Evolutionary conservation across 2,888 invertebrate species (phyloP).

Genomic region (Digitonthophagus gazella): DNA sequence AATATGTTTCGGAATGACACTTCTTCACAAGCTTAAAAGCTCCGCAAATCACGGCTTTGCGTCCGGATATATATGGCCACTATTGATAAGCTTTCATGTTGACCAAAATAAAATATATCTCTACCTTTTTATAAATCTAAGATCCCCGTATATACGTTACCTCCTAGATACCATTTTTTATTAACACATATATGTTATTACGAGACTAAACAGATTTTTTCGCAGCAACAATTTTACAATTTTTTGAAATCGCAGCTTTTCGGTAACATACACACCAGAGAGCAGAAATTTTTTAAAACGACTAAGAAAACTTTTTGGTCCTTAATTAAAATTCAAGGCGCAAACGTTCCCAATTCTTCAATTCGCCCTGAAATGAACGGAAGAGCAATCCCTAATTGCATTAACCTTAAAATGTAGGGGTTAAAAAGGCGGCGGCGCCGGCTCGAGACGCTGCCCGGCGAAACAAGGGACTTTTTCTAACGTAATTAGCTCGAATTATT

Average conservation of each 20-base stretch:
- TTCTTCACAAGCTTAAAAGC: conserved; percentile 21
- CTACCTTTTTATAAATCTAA: not conserved
- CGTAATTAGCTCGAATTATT: conserved; percentile 7
- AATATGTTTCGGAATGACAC: conserved; percentile 32
- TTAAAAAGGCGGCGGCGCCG: not conserved
- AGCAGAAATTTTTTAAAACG: not conserved
- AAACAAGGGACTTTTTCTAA: conserved; percentile 13
- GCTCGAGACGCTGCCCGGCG: not conserved
- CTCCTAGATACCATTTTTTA: not conserved
- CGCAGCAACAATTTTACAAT: too few relatives aligned
- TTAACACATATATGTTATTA: too few relatives aligned
- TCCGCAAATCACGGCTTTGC: conserved; percentile 18
- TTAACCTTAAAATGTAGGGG: conserved; percentile 35
- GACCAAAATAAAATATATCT: not conserved
- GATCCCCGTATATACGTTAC: not conserved
- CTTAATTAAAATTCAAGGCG: conserved; percentile 40
- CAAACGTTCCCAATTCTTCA: conserved; percentile 38
- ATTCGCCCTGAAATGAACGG: conserved; percentile 37
- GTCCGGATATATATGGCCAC: not conserved
- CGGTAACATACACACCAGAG: not conserved
- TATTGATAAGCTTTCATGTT: not conserved
- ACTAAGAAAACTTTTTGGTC: conserved; percentile 31
- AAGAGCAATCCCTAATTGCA: conserved; percentile 42
- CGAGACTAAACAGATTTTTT: too few relatives aligned
- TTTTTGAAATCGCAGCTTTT: not conserved